Conservation (phyloP, 1,140 invertebrate genomes). For the Platyscapa corneri region DNA sequence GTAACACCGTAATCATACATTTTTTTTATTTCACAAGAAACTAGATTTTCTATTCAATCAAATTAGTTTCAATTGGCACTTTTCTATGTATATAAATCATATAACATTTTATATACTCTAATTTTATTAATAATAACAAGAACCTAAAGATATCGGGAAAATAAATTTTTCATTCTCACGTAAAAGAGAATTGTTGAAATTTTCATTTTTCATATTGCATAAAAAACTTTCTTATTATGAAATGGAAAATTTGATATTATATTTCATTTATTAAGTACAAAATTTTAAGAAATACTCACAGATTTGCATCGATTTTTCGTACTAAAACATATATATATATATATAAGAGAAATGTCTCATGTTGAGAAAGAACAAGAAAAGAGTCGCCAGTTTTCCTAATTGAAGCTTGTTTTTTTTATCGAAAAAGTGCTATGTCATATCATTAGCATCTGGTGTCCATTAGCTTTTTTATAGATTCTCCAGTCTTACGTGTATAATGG, state of each 20-base stretch:
- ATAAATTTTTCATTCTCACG: background rate
- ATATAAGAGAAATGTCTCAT: background rate
- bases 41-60: background rate
- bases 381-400: background rate
- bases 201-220: background rate
- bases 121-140: background rate
- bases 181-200: too few relatives aligned
- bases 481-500: conserved; percentile 29
- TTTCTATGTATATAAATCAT: conserved; percentile 29
- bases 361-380: background rate
- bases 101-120: conserved; percentile 25
- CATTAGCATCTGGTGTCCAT: conserved; percentile 8
- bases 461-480: conserved; percentile 21
- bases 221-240: background rate
- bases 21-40: background rate
- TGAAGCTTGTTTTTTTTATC: background rate
- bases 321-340: background rate
- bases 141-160: background rate
- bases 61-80: conserved; percentile 35
- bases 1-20: background rate
- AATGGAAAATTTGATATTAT: conserved; percentile 2
- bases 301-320: background rate
- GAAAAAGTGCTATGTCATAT: conserved; percentile 37
- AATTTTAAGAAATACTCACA: conserved; percentile 33
- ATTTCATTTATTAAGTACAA: conserved; percentile 45